A percentile compares a stretch with the other conserved stretches of the same genome.
Evolutionary conservation across 2,797 vertebrate species (phyloP).

Genomic region (Hirundo rustica): DNA sequence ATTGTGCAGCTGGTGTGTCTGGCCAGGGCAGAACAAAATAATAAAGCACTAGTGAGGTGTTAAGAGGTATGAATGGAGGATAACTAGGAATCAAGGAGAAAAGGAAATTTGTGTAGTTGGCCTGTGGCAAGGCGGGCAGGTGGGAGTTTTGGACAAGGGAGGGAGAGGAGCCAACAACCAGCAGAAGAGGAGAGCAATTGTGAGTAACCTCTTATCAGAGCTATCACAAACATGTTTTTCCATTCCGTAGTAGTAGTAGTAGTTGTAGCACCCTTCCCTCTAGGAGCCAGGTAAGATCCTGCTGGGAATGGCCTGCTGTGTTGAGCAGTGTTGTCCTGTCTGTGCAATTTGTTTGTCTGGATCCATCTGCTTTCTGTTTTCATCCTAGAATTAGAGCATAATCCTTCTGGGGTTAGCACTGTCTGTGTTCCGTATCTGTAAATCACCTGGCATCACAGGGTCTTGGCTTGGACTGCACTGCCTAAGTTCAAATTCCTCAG

Average conservation of each 20-base stretch:
- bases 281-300: conserved; percentile 52
- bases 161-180: conserved; percentile 12
- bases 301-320: conserved; percentile 37
- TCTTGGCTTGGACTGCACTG: conserved; percentile 15
- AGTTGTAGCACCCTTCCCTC: conserved; percentile 28
- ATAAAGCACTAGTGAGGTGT: background rate
- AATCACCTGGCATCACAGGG: background rate
- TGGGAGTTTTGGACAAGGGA: conserved; percentile 8
- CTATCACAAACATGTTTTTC: conserved; percentile 5
- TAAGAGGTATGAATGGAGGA: background rate
- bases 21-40: background rate
- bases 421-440: conserved; percentile 2
- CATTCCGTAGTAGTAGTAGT: conserved; percentile 15
- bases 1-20: background rate
- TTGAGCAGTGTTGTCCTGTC: conserved; percentile 56
- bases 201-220: conserved; percentile 46
- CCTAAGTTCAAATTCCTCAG: background rate
- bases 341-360: conserved; percentile 25
- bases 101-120: background rate
- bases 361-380: conserved; percentile 57
- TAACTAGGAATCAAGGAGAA: background rate
- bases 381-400: conserved; percentile 9
- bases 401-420: background rate
- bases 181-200: conserved; percentile 45
- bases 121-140: background rate